Evolutionary conservation across 2,113 vertebrate genomes (phyloP).

Genomic region (Toxostoma redivivum): DNA sequence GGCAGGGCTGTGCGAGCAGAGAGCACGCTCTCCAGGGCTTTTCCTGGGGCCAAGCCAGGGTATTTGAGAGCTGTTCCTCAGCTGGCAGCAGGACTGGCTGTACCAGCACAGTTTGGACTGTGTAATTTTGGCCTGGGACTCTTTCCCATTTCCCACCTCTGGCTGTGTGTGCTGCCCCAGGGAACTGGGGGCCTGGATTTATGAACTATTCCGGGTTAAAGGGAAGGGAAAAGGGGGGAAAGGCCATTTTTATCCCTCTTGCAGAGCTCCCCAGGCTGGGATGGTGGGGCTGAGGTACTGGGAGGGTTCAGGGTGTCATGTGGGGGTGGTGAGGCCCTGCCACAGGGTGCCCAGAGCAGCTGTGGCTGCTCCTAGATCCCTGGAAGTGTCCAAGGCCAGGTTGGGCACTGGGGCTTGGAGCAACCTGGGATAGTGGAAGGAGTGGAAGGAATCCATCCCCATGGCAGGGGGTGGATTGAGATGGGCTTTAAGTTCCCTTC

Average conservation of each 20-base stretch:
- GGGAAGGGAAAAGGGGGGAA: neutral
- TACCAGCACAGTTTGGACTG: conserved; percentile 35
- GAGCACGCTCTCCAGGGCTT: neutral
- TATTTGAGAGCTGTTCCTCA: conserved; percentile 5
- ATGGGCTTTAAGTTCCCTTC: neutral
- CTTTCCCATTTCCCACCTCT: neutral
- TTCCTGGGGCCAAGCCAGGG: conserved; percentile 28
- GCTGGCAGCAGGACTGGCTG: neutral
- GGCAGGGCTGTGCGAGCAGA: neutral
- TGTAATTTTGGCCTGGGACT: conserved; percentile 43
- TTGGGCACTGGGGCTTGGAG: accelerated
- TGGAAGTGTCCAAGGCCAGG: neutral
- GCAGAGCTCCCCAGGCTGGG: neutral
- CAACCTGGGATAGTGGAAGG: neutral
- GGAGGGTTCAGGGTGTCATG: neutral
- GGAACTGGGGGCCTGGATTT: neutral
- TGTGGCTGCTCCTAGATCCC: neutral
- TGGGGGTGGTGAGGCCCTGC: accelerated
- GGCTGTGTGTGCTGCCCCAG: neutral
- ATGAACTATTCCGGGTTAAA: neutral
- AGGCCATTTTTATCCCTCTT: neutral
- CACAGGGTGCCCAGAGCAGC: neutral
- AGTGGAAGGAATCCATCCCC: neutral
- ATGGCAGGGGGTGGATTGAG: neutral
- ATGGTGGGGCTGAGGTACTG: neutral